Evolutionary conservation across 2,888 invertebrate species (phyloP), one percentile per base, ranked within the genome.

Genomic region (Synergus laeviventris): DNA sequence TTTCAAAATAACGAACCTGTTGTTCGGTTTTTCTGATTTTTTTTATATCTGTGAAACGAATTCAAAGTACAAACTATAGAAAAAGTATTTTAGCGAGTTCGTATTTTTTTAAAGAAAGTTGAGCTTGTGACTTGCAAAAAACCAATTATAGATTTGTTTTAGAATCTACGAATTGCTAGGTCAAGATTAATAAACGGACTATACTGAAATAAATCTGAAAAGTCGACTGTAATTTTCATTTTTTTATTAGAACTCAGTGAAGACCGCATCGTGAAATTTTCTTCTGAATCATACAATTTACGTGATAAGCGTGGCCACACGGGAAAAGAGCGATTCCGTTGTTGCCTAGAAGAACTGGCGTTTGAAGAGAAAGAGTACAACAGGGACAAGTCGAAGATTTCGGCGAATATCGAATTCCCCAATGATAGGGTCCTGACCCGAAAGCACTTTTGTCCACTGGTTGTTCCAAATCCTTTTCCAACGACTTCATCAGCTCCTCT

Each of bases 251-350:
- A 59, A 76, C 85, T 75, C 86, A 79, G 85, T 92, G 91, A 80
- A 91, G 87, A 84, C 89, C 86, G 87, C 91, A 87, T 83, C 86
- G 86, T 70, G 86, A 86, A 64, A 94, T 86, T 89, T 92, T 92
- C 84, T 93, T 93, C 81, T 93, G 91, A 83, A 92, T 92, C 84
- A 94, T 91, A 87, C 94, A 94, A 7, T 93, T 92, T 0, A 93
- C 93, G 74, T 94, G 94, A 87, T 93, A 94, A 75, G 92, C 92
- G 85, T 94, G 94, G 66, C 94, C 93, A 86, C 94, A 94, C 75
- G 92, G 92, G 87, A 94, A 94, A 70, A 93, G 92, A 91, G 93
- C 93, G 2, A 94, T 87, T 16, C 94, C 94, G 84, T 93, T 94
- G 88, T 93, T 93, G 86, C 92, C 91, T 39, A 94, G 91, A 62